A percentile compares a stretch with the other conserved stretches of the same genome.
phyloP scores from a whole-genome alignment of 2,797 vertebrate genomes.

The Hapalemur alaotrensis region DNA sequence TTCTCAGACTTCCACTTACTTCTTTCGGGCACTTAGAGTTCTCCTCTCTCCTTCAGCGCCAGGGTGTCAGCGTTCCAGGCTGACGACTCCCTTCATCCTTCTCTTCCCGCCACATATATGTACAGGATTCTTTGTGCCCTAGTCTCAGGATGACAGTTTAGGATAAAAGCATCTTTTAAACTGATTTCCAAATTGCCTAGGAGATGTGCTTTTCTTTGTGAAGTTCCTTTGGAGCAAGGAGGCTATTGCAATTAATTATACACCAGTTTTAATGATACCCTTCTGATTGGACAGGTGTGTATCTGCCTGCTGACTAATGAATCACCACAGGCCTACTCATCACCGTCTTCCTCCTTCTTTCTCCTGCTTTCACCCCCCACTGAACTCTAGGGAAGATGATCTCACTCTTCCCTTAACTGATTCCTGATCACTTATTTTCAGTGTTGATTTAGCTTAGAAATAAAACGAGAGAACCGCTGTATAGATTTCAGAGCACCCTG shows the following conservation, averaged over 20 bases:
- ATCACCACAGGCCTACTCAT: background rate
- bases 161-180: background rate
- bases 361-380: background rate
- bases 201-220: background rate
- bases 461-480: background rate
- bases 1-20: background rate
- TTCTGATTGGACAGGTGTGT: background rate
- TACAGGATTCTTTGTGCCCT: background rate
- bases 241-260: background rate
- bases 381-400: background rate
- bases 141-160: background rate
- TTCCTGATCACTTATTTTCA: background rate
- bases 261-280: background rate
- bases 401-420: background rate
- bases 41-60: background rate
- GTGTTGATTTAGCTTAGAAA: background rate
- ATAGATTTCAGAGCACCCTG: background rate
- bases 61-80: background rate
- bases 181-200: background rate
- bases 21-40: background rate
- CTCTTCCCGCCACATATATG: background rate
- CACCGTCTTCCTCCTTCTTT: background rate
- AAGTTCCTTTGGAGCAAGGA: background rate
- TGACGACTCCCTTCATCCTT: background rate
- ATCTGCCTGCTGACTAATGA: background rate